Base-by-base conservation (phyloP, 2,888 invertebrate genomes). In the Pseudoips prasinana region DNA sequence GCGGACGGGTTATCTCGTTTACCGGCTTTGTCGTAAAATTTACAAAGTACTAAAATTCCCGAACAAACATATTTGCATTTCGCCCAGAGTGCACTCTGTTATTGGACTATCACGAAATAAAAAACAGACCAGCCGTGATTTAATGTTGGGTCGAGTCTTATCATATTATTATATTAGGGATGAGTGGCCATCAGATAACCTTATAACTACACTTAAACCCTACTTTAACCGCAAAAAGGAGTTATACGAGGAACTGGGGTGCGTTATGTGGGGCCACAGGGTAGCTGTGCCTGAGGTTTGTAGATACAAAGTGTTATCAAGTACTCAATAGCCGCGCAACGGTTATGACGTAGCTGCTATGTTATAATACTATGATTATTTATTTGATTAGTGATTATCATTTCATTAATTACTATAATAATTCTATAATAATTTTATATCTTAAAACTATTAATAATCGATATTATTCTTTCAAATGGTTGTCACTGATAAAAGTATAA, bases 241-340 rank as follows among this genome's bases (percentile, higher is more conserved):
- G 7, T 9, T 35, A 0, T 35, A 35, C 7, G 17, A 10, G n/a
- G 25, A 35, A 2, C 8, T 36, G 18, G 30, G 30, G 3, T 30
- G 26, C 8, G 10, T 36, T 3, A 27, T 30, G 26, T 45, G 35
- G 38, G 39, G 33, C 2, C 36, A 42, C 10, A 18, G 42, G 2
- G 8, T 45, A 7, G 24, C 34, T 0, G 10, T 40, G 8, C 44
- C 45, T 1, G 10, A 14, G 0, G 1, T 1, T 0, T 48, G 33
- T 10, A 17, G 33, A 7, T 5, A n/a, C 5, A 25, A 20, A 2
- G 44, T 46, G 2, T 8, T 41, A 20, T n/a, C n/a, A n/a, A n/a
- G n/a, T n/a, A n/a, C n/a, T n/a, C n/a, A n/a, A n/a, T n/a, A n/a
- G n/a, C n/a, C n/a, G n/a, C n/a, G n/a, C n/a, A n/a, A n/a, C n/a